Conservation (phyloP, 1,140 invertebrate species). For the Acromyrmex heyeri region DNA sequence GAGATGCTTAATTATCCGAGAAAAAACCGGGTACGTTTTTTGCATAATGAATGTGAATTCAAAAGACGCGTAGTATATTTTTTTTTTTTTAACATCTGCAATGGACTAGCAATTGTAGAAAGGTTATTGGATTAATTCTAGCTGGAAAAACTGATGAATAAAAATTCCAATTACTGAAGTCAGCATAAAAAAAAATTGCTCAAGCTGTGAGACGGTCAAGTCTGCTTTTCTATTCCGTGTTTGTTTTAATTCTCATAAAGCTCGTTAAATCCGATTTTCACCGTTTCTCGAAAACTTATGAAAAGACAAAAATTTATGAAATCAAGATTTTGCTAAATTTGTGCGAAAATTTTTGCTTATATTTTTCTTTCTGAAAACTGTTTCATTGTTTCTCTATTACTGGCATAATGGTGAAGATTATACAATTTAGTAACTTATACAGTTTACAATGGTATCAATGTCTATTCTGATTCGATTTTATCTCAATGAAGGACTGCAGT, state of each 20-base stretch:
- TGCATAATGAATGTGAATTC: constrained; percentile 7
- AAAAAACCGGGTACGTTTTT: neutral
- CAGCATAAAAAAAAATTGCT: neutral
- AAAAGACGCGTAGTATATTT: neutral
- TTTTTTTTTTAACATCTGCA: neutral
- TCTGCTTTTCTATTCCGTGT: neutral
- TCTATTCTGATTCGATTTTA: constrained; percentile 24
- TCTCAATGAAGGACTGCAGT: constrained; percentile 47
- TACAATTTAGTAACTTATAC: neutral
- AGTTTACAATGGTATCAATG: constrained; percentile 13
- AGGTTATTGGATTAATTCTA: constrained; percentile 8
- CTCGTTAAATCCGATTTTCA: constrained; percentile 18
- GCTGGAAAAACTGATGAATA: neutral
- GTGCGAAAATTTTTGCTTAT: neutral
- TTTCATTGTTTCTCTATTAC: neutral
- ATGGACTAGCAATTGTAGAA: neutral
- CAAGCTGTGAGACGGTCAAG: neutral
- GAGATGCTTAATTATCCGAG: neutral
- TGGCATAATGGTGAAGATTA: neutral
- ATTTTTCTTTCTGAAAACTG: neutral
- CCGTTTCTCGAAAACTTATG: neutral
- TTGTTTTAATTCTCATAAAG: neutral
- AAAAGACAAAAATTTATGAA: neutral
- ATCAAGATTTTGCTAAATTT: neutral
- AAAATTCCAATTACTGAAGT: constrained; percentile 56